Evolutionary conservation across 2,888 invertebrate genomes (phyloP).

Genomic region (Pristionchus entomophagus): DNA sequence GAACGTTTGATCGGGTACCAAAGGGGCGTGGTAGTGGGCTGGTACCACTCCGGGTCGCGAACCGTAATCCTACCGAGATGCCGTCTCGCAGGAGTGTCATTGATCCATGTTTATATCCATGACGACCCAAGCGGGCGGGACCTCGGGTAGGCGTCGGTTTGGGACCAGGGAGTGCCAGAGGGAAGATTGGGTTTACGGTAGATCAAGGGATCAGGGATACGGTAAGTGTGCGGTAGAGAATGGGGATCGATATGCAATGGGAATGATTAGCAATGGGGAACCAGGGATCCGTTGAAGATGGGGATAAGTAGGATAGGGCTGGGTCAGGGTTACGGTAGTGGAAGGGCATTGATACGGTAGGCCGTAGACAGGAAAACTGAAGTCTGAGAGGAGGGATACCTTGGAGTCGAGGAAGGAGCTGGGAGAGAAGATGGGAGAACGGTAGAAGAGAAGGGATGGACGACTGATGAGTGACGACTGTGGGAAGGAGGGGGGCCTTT

Average conservation of each 20-base stretch:
- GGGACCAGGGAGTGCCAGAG: background rate
- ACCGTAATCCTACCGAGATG: background rate
- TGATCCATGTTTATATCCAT: background rate
- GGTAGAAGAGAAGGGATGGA: background rate
- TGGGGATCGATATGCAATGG: no score
- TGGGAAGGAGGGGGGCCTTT: background rate
- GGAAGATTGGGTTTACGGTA: no score
- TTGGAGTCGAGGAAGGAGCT: background rate
- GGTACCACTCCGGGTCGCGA: background rate
- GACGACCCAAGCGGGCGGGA: constrained; percentile 1
- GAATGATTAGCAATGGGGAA: no score
- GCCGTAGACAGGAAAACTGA: no score
- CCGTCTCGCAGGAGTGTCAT: constrained; percentile 23
- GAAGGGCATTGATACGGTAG: background rate
- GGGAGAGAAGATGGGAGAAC: background rate
- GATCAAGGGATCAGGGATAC: no score
- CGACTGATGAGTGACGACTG: background rate
- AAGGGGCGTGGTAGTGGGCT: background rate
- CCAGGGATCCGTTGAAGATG: no score
- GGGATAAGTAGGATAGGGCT: no score
- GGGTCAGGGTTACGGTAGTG: background rate
- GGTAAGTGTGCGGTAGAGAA: no score
- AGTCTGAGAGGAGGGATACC: background rate
- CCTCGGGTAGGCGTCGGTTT: background rate
- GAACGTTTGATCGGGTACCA: background rate